Percentiles rank a stretch among this genome's conserved stretches.
These are phyloP conservation scores for Nomada goodeniana DNA, from an alignment of 2,888 invertebrate genomes.

Conservation along the genomic window DNA sequence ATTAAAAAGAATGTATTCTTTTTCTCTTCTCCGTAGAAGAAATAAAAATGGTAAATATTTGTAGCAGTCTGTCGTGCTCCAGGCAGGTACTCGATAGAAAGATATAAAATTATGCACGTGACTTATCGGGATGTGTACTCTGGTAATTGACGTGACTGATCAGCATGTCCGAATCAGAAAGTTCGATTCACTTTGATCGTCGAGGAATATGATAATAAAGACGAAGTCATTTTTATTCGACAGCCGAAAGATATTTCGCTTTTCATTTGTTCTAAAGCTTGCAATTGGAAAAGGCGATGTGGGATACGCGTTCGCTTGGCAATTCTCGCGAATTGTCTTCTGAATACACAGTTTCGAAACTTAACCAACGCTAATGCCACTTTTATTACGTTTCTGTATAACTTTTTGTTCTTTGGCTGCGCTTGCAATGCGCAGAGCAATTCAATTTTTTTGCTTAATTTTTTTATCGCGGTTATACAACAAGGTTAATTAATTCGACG, in stretches of 20 bases:
- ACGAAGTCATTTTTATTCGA: slow-evolving; percentile 48
- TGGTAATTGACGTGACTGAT: slow-evolving; percentile 73
- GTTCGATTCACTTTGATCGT: slow-evolving; percentile 66
- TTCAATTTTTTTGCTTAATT: not conserved
- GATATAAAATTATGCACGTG: slow-evolving; percentile 25
- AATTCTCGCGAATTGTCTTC: slow-evolving; percentile 29
- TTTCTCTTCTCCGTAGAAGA: not conserved
- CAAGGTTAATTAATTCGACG: too few relatives aligned
- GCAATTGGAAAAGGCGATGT: slow-evolving; percentile 11
- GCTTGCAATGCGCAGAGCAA: not conserved
- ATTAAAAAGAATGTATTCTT: too few relatives aligned
- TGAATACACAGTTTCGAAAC: slow-evolving; percentile 11
- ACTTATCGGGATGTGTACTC: slow-evolving; percentile 61
- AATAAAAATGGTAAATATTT: not conserved
- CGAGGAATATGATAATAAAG: slow-evolving; percentile 27
- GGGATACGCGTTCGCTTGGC: not conserved
- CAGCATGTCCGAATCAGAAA: slow-evolving; percentile 60
- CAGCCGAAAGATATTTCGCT: slow-evolving; percentile 55
- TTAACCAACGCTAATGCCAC: slow-evolving; percentile 4
- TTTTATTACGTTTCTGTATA: not conserved
- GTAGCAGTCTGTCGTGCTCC: not conserved
- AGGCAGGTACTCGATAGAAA: slow-evolving; percentile 8
- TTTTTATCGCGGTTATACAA: too few relatives aligned
- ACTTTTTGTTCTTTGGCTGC: not conserved
- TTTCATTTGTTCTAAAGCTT: slow-evolving; percentile 55